Evolutionary conservation across 1,140 invertebrate genomes (phyloP), one percentile per base, ranked within the genome.

Genomic region (Drosophila willistoni): DNA sequence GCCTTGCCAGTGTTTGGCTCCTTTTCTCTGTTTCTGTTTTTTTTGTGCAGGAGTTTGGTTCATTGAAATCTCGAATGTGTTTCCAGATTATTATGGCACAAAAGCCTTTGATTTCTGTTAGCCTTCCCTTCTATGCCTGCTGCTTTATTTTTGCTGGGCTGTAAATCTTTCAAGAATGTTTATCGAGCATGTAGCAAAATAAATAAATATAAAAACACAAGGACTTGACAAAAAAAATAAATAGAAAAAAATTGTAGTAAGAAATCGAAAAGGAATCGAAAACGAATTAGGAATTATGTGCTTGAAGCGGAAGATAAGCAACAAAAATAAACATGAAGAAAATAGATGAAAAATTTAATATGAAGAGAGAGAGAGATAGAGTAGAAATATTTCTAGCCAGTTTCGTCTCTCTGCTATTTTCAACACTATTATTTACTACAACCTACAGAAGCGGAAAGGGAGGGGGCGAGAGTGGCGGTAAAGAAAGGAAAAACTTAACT

Each of bases 21-120:
- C 44, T 51, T 51, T 51, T 51, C 44, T 17, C 6, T 14, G 2
- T 47, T 44, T n/a, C 9, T 14, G 14, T 44, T 44, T 17, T 19
- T 47, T 22, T 51, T 22, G 34, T 3, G 57, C 62, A 69, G 69
- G 61, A 34, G 47, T 69, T 67, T 68, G 60, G 65, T 60, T 78
- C 78, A 85, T 81, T 85, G 74, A 85, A 85, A 78, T 85, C 78
- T 85, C 66, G 85, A 85, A 85, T 72, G 81, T 72, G 71, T 64
- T 60, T 17, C 70, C 74, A 71, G 77, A 85, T 81, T 85, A 85
- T 84, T 84, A 74, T 80, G 77, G 81, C 77, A 80, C 64, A 13
- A 77, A 77, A 74, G 68, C 77, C 81, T 84, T 84, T 84, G 81
- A 84, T 84, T 84, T 80, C 44, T 51, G 17, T 51, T 51, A 51